These are phyloP conservation scores for Leuciscus waleckii DNA, from an alignment of 2,797 vertebrate species.

Conservation along the genomic window DNA sequence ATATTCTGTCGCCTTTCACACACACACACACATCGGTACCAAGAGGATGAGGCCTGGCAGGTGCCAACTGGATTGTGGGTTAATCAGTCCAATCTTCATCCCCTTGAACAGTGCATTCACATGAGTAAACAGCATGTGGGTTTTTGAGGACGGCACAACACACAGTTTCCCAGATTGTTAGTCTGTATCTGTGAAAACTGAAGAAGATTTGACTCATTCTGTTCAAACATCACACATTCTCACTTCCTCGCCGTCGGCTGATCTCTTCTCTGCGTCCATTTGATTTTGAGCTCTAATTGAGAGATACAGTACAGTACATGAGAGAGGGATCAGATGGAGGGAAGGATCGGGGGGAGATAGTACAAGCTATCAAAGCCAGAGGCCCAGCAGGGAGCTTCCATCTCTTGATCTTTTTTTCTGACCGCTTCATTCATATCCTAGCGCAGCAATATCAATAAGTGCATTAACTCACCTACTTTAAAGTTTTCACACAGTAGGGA, in stretches of 20 bases:
- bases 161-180: conserved; percentile 27
- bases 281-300: conserved; percentile 53
- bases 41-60: conserved; percentile 63
- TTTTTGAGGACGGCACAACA: conserved; percentile 16
- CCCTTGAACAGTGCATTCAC: conserved; percentile 17
- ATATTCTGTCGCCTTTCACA: conserved; percentile 41
- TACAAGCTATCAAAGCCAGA: conserved; percentile 64
- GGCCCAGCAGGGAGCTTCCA: conserved; percentile 65
- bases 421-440: conserved; percentile 32
- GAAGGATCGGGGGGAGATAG: conserved; percentile 22
- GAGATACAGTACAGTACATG: conserved; percentile 59
- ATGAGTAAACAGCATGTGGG: conserved; percentile 19
- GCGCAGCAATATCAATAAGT: conserved; percentile 27
- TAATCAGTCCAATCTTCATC: conserved; percentile 50
- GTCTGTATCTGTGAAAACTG: conserved; percentile 43
- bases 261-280: conserved; percentile 34
- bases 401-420: conserved; percentile 40
- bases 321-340: conserved; percentile 64
- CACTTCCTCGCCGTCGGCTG: conserved; percentile 38
- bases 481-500: conserved; percentile 15
- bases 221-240: conserved; percentile 35
- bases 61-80: conserved; percentile 60
- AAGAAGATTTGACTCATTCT: conserved; percentile 39
- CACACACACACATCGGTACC: conserved; percentile 47
- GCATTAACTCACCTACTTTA: conserved; percentile 15